These are phyloP conservation scores for Amyelois transitella DNA, from an alignment of 1,140 invertebrate genomes.

Conservation along the genomic window DNA sequence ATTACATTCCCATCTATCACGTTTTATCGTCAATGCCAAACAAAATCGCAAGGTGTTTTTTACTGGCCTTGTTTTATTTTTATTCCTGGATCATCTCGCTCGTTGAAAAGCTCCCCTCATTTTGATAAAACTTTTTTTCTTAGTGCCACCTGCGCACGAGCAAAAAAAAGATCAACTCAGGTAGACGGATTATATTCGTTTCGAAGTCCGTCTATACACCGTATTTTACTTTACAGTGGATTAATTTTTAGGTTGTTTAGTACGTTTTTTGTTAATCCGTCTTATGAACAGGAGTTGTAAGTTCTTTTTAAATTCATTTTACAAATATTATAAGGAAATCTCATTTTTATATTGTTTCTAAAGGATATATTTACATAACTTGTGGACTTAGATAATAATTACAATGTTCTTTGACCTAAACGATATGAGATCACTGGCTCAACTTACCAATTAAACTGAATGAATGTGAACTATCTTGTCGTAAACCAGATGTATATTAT, in stretches of 20 bases:
- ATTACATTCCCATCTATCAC: background rate
- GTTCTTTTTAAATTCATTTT: too few species aligned
- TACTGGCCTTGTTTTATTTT: constrained; percentile 6
- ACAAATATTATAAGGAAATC: too few species aligned
- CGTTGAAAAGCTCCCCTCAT: constrained; percentile 15
- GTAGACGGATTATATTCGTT: constrained; percentile 16
- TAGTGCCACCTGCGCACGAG: constrained; percentile 16
- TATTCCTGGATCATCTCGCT: constrained; percentile 7
- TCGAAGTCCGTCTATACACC: background rate
- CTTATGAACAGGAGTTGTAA: too few species aligned
- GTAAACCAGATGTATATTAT: background rate
- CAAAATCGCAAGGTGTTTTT: constrained; percentile 2
- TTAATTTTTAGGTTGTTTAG: background rate
- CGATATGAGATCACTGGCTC: background rate
- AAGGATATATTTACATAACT: too few species aligned
- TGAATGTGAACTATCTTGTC: background rate
- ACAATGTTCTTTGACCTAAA: too few species aligned
- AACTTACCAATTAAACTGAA: background rate
- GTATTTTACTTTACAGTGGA: background rate
- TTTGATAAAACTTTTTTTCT: constrained; percentile 13
- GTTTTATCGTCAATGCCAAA: background rate
- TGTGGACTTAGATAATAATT: too few species aligned
- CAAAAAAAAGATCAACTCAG: constrained; percentile 18
- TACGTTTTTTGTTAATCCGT: background rate
- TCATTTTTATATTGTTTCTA: too few species aligned